A percentile compares a stretch with the other conserved stretches of the same genome.
Conservation (phyloP, 2,113 vertebrate genomes). For the Recurvirostra avosetta region DNA sequence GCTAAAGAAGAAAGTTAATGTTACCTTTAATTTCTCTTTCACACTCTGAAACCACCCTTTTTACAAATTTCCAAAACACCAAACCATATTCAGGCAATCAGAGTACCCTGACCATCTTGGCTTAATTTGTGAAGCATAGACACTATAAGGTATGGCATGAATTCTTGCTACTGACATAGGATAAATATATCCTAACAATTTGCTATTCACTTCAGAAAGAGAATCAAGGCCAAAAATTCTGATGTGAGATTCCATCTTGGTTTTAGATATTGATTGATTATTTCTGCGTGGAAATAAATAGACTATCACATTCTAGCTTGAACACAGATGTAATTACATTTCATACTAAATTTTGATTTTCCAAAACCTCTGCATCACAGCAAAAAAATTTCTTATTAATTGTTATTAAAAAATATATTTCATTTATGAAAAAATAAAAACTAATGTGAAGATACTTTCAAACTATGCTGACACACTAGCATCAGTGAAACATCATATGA, state of each 20-base stretch:
- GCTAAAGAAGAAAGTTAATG: not conserved
- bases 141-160: not conserved
- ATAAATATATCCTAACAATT: not conserved
- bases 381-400: not conserved
- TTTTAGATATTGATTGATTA: not conserved
- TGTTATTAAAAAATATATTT: not conserved
- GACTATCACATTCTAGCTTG: not conserved
- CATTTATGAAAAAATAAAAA: not conserved
- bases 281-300: not conserved
- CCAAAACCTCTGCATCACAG: not conserved
- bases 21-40: not conserved
- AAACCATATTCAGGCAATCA: not conserved
- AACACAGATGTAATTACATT: not conserved
- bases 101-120: not conserved
- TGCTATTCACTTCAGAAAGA: not conserved
- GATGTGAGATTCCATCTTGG: not conserved
- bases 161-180: not conserved
- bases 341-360: not conserved
- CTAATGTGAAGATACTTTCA: not conserved
- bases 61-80: not conserved
- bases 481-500: not conserved
- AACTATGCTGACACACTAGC: not conserved
- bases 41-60: not conserved
- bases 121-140: not conserved
- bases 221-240: not conserved